phyloP scores from a whole-genome alignment of 2,113 vertebrate genomes.

The Colinus virginianus region DNA sequence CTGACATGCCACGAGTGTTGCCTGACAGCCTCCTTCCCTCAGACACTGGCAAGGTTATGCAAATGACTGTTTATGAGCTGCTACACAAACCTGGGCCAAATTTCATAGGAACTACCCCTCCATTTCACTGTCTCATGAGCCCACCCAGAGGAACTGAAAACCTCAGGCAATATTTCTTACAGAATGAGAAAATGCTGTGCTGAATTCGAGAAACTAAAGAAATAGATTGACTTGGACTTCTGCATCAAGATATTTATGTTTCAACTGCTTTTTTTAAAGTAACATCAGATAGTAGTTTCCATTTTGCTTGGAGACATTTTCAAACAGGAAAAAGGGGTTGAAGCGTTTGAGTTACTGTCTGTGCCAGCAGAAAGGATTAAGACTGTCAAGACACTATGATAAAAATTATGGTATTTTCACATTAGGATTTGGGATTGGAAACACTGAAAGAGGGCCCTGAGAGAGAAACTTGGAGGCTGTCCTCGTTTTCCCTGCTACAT shows the following conservation, averaged over 20 bases:
- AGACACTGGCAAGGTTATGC: conserved; percentile 26
- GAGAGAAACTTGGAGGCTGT: not conserved
- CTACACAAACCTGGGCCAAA: conserved; percentile 23
- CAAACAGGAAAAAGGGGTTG: not conserved
- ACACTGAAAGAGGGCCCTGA: not conserved
- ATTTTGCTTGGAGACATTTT: conserved; percentile 12
- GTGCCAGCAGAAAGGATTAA: conserved; percentile 26
- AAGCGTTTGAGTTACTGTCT: not conserved
- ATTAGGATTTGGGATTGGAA: conserved; percentile 11
- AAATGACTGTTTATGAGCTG: conserved; percentile 54
- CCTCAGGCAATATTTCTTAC: conserved; percentile 11
- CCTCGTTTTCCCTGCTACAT: not conserved
- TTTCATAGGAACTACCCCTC: not conserved
- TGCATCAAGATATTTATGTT: conserved; percentile 14
- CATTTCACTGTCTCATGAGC: not conserved
- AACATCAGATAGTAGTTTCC: conserved; percentile 39
- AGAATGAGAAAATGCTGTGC: conserved; percentile 3
- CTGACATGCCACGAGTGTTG: conserved; percentile 11
- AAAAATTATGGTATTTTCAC: conserved; percentile 15
- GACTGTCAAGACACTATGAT: conserved; percentile 6
- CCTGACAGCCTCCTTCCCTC: conserved; percentile 1
- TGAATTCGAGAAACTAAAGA: conserved; percentile 15
- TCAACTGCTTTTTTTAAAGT: conserved; percentile 35
- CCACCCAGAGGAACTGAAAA: conserved; percentile 42
- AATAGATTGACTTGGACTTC: not conserved